Evolutionary conservation across 2,113 vertebrate species (phyloP), one percentile per base, ranked within the genome.

Genomic region (Patagioenas fasciata): DNA sequence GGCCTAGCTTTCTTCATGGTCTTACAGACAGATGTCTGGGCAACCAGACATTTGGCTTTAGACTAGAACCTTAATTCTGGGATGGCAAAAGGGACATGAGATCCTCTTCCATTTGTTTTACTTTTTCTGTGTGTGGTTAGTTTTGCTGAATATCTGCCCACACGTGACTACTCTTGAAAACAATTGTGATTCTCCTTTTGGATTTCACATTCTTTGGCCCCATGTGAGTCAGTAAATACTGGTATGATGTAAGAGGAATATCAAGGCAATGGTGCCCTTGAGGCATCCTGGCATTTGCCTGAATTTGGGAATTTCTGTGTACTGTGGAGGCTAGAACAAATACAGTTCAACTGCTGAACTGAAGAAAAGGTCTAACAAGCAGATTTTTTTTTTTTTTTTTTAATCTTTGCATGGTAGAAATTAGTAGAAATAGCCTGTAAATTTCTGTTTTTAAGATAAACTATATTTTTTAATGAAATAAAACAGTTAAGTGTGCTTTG

Each of bases 281-380:
- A 85, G 96, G 66, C 79, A 73, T 88, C 54, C 74, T 91, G 93
- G 90, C 85, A 67, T 80, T 88, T 72, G 58, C 32, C 86, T 47
- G 75, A 67, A 38, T 94, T 78, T 73, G 56, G 71, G 42, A 26
- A 88, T 83, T 88, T 85, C 74, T 70, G 8, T 42, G 32, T 64
- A 32, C 65, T 91, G n/a, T 57, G 47, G n/a, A 50, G 20, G 14
- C 67, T 95, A 36, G 72, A 88, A 93, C 20, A 92, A 88, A 95
- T 51, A 67, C n/a, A 51, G 51, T 89, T 85, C 74, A 83, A 77
- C 19, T 90, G 64, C 82, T 78, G 82, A 92, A 57, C 62, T 82
- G 36, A 88, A 80, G 56, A 90, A 90, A 93, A 96, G 77, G 40
- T 90, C 75, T 90, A 67, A 16, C 38, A 88, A 80, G 11, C 38